These are phyloP conservation scores for Eueremaeus valkanovi DNA, from an alignment of 2,888 invertebrate genomes.

Conservation along the genomic window DNA sequence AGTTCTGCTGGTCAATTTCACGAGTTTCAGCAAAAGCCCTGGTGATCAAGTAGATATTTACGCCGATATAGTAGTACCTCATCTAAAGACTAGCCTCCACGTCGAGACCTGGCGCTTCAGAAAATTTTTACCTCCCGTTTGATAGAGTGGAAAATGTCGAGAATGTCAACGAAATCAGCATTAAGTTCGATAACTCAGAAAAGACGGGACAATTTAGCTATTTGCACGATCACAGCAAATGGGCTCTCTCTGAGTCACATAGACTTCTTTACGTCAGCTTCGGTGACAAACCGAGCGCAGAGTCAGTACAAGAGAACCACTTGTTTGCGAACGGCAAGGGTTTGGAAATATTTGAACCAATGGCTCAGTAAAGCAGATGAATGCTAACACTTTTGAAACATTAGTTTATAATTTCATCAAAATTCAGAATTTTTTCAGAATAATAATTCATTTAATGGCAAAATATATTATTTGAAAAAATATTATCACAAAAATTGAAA, in stretches of 20 bases:
- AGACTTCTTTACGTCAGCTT: constrained; percentile 52
- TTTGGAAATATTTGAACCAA: constrained; percentile 63
- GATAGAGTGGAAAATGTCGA: constrained; percentile 47
- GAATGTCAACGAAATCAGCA: constrained; percentile 48
- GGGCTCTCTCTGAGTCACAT: constrained; percentile 48
- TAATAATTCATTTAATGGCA: too few relatives aligned
- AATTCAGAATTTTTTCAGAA: too few relatives aligned
- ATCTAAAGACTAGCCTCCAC: constrained; percentile 49
- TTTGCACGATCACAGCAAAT: constrained; percentile 50
- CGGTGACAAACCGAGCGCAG: constrained; percentile 53
- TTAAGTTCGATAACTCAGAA: constrained; percentile 45
- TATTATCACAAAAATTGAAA: too few relatives aligned
- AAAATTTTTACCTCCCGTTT: constrained; percentile 51
- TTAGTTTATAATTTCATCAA: too few relatives aligned
- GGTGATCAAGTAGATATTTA: constrained; percentile 49
- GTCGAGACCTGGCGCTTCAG: constrained; percentile 55
- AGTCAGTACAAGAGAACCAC: constrained; percentile 72
- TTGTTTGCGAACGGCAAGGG: constrained; percentile 63
- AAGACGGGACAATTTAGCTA: constrained; percentile 28
- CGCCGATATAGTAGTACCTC: constrained; percentile 49
- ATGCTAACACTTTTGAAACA: too few relatives aligned
- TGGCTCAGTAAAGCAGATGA: not conserved
- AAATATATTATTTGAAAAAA: too few relatives aligned
- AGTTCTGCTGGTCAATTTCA: not conserved
- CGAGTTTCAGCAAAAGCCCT: constrained; percentile 27